Conservation (phyloP, 2,797 vertebrate genomes). For the Chrosomus eos region DNA sequence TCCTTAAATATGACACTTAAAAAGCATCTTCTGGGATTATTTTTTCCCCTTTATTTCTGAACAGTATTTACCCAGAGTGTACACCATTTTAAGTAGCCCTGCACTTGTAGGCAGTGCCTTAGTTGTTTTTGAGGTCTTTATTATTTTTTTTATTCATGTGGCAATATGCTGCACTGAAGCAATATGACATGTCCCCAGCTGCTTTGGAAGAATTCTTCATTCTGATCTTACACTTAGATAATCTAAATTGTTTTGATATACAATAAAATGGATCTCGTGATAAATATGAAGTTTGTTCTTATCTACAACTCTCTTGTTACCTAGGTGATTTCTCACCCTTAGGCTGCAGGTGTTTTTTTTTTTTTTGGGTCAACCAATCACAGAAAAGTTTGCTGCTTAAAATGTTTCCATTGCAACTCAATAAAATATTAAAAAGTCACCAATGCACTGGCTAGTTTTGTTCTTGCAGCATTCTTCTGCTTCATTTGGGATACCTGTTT, state of each 20-base stretch:
- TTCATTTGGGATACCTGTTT: background rate
- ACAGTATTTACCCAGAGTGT: slow-evolving; percentile 33
- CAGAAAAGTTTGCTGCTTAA: slow-evolving; percentile 72
- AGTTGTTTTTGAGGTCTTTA: slow-evolving; percentile 66
- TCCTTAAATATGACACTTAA: slow-evolving; percentile 29
- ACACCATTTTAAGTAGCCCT: slow-evolving; percentile 21
- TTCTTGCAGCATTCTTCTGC: background rate
- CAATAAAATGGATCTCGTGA: slow-evolving; percentile 55
- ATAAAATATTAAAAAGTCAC: slow-evolving; percentile 67
- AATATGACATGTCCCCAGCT: slow-evolving; percentile 46
- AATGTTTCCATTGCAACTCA: slow-evolving; percentile 73
- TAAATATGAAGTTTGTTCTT: slow-evolving; percentile 44
- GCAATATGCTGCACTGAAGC: slow-evolving; percentile 61
- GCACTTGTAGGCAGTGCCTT: slow-evolving; percentile 23
- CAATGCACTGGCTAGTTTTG: background rate
- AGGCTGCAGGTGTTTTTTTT: slow-evolving; percentile 61
- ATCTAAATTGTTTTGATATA: slow-evolving; percentile 50
- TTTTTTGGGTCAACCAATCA: slow-evolving; percentile 59
- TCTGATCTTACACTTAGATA: slow-evolving; percentile 51
- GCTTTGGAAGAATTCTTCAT: slow-evolving; percentile 53
- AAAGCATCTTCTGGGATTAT: background rate
- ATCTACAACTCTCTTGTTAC: slow-evolving; percentile 46
- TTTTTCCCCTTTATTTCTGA: slow-evolving; percentile 10
- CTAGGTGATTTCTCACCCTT: slow-evolving; percentile 48
- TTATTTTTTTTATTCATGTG: slow-evolving; percentile 66